phyloP scores from a whole-genome alignment of 2,797 vertebrate genomes.

The Protosalanx chinensis region DNA sequence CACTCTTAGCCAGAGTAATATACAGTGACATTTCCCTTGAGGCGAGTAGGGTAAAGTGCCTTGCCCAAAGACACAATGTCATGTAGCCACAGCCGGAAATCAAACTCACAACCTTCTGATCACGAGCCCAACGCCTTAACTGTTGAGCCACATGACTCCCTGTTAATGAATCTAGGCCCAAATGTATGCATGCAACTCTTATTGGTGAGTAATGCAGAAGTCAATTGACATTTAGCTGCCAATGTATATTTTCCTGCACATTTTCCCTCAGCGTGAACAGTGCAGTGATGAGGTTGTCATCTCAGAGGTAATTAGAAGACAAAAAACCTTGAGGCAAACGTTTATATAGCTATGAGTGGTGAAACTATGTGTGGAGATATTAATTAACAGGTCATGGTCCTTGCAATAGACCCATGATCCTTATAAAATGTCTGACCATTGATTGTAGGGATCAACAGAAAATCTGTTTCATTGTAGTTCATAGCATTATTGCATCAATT shows the following conservation, averaged over 20 bases:
- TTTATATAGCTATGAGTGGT: neutral
- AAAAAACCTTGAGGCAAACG: neutral
- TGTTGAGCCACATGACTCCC: too few species aligned
- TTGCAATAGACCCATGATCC: neutral
- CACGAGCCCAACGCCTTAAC: too few species aligned
- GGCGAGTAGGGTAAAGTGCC: too few species aligned
- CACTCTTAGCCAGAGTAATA: too few species aligned
- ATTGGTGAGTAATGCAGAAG: neutral
- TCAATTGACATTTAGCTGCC: constrained; percentile 12
- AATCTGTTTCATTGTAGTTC: neutral
- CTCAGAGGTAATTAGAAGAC: neutral
- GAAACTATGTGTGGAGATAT: neutral
- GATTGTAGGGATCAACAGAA: neutral
- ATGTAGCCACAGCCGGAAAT: too few species aligned
- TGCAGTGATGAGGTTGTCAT: neutral
- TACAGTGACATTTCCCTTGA: too few species aligned
- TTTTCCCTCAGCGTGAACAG: neutral
- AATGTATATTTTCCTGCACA: neutral
- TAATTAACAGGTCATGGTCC: neutral
- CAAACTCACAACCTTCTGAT: too few species aligned
- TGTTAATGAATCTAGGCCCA: neutral
- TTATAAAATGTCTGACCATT: neutral
- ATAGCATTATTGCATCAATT: neutral
- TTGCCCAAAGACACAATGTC: too few species aligned
- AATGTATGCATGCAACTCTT: neutral